Percentiles rank a stretch among this genome's conserved stretches.
Conservation (phyloP, 1,140 invertebrate genomes). For the Hylyphantes graminicola region DNA sequence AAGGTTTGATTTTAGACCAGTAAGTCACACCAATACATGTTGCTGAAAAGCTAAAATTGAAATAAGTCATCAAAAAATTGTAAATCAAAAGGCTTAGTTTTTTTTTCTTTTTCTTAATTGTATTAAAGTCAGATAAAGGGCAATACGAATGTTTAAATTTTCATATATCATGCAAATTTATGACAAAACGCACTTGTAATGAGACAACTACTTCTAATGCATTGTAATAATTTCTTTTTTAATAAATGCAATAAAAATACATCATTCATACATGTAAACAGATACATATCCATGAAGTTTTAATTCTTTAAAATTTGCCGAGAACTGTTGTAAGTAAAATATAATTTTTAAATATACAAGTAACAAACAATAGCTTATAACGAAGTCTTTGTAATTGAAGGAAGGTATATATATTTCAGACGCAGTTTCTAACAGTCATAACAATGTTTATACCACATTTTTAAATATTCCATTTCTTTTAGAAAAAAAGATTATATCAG, state of each 20-base stretch:
- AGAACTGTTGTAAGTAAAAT: constrained; percentile 52
- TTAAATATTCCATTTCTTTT: no score
- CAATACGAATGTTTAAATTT: not conserved
- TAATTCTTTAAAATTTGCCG: not conserved
- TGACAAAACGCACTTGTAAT: not conserved
- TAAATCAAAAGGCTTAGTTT: no score
- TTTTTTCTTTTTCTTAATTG: no score
- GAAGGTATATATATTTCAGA: constrained; percentile 33
- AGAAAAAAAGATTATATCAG: no score
- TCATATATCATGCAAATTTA: not conserved
- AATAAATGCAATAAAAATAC: constrained; percentile 56
- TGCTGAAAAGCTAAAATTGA: no score
- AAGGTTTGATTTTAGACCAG: no score
- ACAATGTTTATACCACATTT: no score
- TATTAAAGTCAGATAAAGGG: no score
- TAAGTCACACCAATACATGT: no score
- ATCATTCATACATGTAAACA: constrained; percentile 44
- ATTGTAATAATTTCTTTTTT: constrained; percentile 20
- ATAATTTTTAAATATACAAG: constrained; percentile 44
- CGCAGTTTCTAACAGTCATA: constrained; percentile 5
- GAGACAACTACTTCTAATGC: constrained; percentile 10
- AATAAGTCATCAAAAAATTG: no score
- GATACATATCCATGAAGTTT: constrained; percentile 19
- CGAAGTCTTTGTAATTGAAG: constrained; percentile 24
- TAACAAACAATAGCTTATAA: constrained; percentile 14